Base-by-base conservation (phyloP, 2,888 invertebrate genomes). In the Micoletzkya japonica region DNA sequence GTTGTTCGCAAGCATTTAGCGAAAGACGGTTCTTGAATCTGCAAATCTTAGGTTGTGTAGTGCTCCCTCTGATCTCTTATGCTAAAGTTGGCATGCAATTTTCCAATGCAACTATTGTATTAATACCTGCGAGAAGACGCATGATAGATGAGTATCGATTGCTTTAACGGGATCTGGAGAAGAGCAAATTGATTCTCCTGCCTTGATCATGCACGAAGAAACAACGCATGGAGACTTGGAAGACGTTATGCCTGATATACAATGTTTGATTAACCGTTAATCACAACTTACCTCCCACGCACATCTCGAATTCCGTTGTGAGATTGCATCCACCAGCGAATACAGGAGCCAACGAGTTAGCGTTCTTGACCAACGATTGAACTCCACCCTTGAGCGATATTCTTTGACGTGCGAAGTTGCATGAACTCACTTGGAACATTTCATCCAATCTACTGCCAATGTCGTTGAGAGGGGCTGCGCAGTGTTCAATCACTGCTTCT, bases 261-360 rank as follows among this genome's bases (percentile, higher is more conserved):
- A 26, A 54, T 24, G 7, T 7, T 58, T 6, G 20, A 58, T 4
- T n/a, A 58, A 4, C 3, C 30, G 34, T 58, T 32, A 3, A 28
- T 2, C 24, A 36, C n/a, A 20, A 34, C 68, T 58, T 34, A 58
- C 68, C 68, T n/a, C 57, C 58, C 24, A 58, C 68, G 14, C 68
- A 68, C 28, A 49, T 32, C 2, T 77, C 59, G 73, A 80, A 79
- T 32, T 79, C 76, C 32, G 69, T 60, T 4, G 81, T 81, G 4
- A 83, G 71, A 67, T 81, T 80, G 68, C 83, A 83, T 14, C 81
- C 83, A 32, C 82, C 81, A 10, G 82, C 82, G 64, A 83, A 83
- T 4, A 83, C 77, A 37, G 83, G 83, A 20, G 83, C 83, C 37
- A 83, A 71, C 7, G 75, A 72, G 73, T 83, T 83, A 70, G 82